Conservation (phyloP, 92 coral and sea anemone genomes). For the Bergia puertoricense region DNA sequence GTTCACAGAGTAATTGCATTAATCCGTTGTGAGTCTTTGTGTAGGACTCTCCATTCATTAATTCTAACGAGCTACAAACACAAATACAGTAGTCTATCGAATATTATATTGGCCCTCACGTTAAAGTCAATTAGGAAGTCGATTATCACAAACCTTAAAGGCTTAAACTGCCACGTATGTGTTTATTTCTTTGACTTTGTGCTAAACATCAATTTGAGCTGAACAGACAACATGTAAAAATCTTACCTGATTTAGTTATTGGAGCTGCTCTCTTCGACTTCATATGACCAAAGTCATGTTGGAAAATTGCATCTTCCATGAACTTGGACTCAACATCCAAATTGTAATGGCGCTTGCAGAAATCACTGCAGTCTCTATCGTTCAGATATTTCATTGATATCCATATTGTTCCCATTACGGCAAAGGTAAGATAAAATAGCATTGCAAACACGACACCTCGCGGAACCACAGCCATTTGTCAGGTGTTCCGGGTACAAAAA, state of each 20-base stretch:
- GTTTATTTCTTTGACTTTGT: not conserved
- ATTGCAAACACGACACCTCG: conserved; percentile 59
- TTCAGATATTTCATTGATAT: conserved; percentile 74
- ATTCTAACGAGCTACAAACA: too few species aligned
- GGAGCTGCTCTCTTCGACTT: conserved; percentile 33
- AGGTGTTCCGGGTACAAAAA: conserved; percentile 18
- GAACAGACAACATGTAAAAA: not conserved
- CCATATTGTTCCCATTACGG: conserved; percentile 75
- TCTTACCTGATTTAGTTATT: conserved; percentile 19
- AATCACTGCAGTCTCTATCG: conserved; percentile 67
- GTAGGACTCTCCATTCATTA: too few species aligned
- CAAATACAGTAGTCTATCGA: too few species aligned
- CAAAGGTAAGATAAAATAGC: conserved; percentile 74
- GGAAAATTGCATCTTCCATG: conserved; percentile 38
- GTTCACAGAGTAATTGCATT: too few species aligned
- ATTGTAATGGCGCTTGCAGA: conserved; percentile 37
- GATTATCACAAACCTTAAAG: too few species aligned
- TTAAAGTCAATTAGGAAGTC: too few species aligned
- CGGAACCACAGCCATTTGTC: conserved; percentile 48
- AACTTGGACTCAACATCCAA: conserved; percentile 23
- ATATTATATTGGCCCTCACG: too few species aligned
- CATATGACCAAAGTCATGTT: conserved; percentile 59
- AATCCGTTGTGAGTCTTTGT: too few species aligned
- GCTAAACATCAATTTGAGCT: not conserved
- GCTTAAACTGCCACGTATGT: not conserved